phyloP scores from a whole-genome alignment of 1,140 invertebrate genomes.

The Ceratina australensis region DNA sequence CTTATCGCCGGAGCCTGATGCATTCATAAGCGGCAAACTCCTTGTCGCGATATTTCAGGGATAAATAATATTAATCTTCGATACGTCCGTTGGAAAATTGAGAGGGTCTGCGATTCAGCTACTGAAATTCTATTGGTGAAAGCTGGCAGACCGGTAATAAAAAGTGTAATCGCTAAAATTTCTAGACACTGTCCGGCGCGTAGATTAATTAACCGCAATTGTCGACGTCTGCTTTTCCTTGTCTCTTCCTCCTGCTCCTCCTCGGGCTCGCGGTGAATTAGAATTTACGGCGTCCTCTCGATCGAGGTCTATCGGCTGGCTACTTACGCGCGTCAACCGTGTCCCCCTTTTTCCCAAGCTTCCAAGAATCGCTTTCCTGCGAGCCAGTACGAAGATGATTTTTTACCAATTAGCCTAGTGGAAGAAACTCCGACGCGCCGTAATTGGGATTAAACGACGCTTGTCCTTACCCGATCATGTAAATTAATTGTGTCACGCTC shows the following conservation, averaged over 20 bases:
- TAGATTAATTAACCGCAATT: conserved; percentile 73
- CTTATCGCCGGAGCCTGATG: too few relatives aligned
- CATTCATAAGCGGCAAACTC: too few relatives aligned
- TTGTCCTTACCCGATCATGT: conserved; percentile 27
- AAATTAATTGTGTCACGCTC: conserved; percentile 36
- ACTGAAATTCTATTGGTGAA: neutral
- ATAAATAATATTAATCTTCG: too few relatives aligned
- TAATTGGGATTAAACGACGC: conserved; percentile 40
- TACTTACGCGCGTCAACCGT: conserved; percentile 16
- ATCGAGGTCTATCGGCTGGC: conserved; percentile 44
- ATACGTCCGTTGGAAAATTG: neutral
- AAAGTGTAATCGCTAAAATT: neutral
- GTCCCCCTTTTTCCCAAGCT: conserved; percentile 31
- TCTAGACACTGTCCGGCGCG: conserved; percentile 3
- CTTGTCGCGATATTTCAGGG: too few relatives aligned
- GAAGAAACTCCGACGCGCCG: conserved; percentile 22
- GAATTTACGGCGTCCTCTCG: conserved; percentile 67
- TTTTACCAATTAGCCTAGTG: conserved; percentile 42
- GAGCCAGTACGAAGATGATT: conserved; percentile 27
- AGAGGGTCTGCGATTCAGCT: neutral
- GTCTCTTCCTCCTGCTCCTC: conserved; percentile 56
- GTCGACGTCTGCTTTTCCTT: conserved; percentile 67
- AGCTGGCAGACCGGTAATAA: neutral
- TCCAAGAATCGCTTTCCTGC: conserved; percentile 45
- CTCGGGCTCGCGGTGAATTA: conserved; percentile 58